Base-by-base conservation (phyloP, 2,888 invertebrate genomes). In the Dryomyza anilis region DNA sequence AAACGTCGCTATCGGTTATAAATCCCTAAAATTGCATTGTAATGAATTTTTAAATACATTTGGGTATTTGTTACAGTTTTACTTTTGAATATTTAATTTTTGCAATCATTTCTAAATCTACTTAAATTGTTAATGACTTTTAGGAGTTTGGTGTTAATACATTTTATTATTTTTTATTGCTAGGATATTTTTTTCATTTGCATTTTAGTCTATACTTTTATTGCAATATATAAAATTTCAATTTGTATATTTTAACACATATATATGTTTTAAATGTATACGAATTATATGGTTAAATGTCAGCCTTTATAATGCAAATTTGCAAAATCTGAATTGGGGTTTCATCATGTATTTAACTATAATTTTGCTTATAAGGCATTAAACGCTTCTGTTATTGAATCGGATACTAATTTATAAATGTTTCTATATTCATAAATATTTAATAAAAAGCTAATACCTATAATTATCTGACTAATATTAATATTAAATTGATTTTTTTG, bases 231-330 rank as follows among this genome's bases (percentile, higher is more conserved):
- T n/a, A n/a, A n/a, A n/a, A n/a, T n/a, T 46, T 19, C 8, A 3
- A 14, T 8, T 10, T 8, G 1, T 16, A 33, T 21, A 29, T 21
- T 16, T 7, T 53, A 1, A 30, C 21, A 48, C 23, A n/a, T 48
- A 45, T 45, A 29, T 25, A 12, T 57, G 43, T 36, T 23, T 21
- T 36, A 12, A n/a, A 45, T 43, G 16, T n/a, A 23, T 1, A 14
- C 39, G 10, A 29, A 27, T 30, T 53, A 30, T 10, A 53, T 23
- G 21, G 52, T 21, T 27, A 46, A 30, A 65, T 62, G 48, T 65
- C 61, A 65, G 65, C 61, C 61, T 65, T 65, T 25, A 61, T 46
- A 48, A 61, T 52, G 29, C 29, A 57, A 50, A 53, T 50, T 25
- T 50, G 50, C 50, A 36, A 14, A 39, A 55, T 55, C 36, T 33